Conservation (phyloP, 2,113 vertebrate genomes). For the Callipepla squamata region DNA sequence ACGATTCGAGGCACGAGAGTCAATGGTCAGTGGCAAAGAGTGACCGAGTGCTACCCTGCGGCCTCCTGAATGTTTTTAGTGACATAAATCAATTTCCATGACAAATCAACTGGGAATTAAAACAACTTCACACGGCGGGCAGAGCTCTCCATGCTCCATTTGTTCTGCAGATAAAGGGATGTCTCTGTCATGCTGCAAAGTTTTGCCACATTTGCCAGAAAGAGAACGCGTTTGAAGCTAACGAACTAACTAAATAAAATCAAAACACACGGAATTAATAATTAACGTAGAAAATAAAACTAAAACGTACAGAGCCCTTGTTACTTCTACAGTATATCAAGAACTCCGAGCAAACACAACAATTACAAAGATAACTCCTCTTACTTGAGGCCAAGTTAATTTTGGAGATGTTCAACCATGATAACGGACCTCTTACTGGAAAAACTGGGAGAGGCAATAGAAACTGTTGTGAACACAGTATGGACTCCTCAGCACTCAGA, state of each 20-base stretch:
- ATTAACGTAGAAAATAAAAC: background rate
- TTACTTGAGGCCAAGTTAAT: constrained; percentile 59
- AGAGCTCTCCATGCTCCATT: background rate
- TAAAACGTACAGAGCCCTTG: background rate
- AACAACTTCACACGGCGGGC: background rate
- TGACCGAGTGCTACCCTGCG: background rate
- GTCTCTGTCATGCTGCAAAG: background rate
- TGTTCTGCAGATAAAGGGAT: background rate
- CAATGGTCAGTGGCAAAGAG: background rate
- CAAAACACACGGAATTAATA: background rate
- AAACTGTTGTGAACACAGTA: background rate
- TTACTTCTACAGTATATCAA: constrained; percentile 30
- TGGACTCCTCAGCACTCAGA: background rate
- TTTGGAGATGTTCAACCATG: constrained; percentile 41
- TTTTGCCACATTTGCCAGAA: background rate
- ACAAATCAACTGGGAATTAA: background rate
- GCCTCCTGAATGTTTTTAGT: constrained; percentile 3
- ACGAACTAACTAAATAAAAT: background rate
- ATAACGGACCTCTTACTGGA: constrained; percentile 43
- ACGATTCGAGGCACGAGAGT: background rate
- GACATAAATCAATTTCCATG: constrained; percentile 9
- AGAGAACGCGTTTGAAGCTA: background rate
- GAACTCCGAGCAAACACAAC: constrained; percentile 41
- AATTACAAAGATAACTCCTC: constrained; percentile 46
- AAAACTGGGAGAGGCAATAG: constrained; percentile 23